Conservation (phyloP, 2,113 vertebrate genomes). For the Caranx ignobilis region DNA sequence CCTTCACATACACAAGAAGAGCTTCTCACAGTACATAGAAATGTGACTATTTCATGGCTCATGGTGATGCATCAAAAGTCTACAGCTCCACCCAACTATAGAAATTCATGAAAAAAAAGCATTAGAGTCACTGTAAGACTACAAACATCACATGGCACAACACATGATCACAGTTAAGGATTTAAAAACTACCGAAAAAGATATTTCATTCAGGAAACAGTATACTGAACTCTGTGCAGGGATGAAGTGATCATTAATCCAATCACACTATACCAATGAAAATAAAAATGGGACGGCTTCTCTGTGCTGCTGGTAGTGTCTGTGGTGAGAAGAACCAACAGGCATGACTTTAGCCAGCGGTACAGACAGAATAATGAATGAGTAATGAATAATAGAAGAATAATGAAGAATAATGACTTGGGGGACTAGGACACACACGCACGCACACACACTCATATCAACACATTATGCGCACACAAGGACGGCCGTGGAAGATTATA, state of each 20-base stretch:
- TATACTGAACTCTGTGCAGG: too few relatives aligned
- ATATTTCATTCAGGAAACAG: too few relatives aligned
- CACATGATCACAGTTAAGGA: too few relatives aligned
- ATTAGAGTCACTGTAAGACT: too few relatives aligned
- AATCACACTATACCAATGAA: not conserved
- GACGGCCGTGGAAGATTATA: constrained; percentile 38
- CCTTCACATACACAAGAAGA: not conserved
- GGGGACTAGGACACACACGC: not conserved
- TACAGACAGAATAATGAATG: constrained; percentile 60
- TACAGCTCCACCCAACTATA: too few relatives aligned
- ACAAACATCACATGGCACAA: too few relatives aligned
- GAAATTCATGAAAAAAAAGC: too few relatives aligned
- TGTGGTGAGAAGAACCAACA: constrained; percentile 43
- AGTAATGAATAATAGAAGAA: constrained; percentile 70
- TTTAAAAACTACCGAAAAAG: too few relatives aligned
- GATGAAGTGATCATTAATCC: not conserved
- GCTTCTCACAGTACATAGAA: not conserved
- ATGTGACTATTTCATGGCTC: too few relatives aligned
- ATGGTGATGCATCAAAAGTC: too few relatives aligned
- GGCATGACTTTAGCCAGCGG: constrained; percentile 42
- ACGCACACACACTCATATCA: constrained; percentile 18
- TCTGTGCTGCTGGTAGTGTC: not conserved
- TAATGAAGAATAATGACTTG: constrained; percentile 68
- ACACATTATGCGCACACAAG: constrained; percentile 31
- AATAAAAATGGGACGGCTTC: too few relatives aligned